Evolutionary conservation across 2,797 vertebrate genomes (phyloP), one percentile per base, ranked within the genome.

Genomic region (Fistularia commersonii): DNA sequence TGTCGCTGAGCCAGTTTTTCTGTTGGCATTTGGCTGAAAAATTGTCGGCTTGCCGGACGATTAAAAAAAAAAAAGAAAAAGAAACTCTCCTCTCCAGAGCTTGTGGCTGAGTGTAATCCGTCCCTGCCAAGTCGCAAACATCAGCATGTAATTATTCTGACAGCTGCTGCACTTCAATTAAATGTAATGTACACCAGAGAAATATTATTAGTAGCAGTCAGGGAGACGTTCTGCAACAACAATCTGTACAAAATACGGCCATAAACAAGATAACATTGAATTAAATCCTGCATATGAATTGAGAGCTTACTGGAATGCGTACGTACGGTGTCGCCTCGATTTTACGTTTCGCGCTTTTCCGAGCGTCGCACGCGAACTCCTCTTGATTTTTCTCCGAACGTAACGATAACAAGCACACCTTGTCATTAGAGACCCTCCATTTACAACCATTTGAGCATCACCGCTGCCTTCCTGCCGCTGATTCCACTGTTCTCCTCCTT

Each of bases 131-230:
- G 78, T 74, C 57, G 65, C 85, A 79, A 82, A 83, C 81, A 87
- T 85, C 72, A 82, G 83, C 83, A 74, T 88, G 83, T 87, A 88
- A 89, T 90, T 84, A 87, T 84, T 88, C 81, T 86, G 88, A 90
- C 88, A 89, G 86, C 77, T 84, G 84, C 84, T 83, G 82, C 73
- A 83, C 84, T 86, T 84, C 83, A 87, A 85, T 89, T 85, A 86
- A 81, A 67, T 76, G 79, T 85, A 87, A 89, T 85, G 82, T 70
- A 81, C 81, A 81, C 85, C 76, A 83, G 79, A 85, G 79, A 70
- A 87, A 86, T 70, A 82, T 84, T 82, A 86, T 83, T 77, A 80
- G 81, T 66, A 76, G 74, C 75, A 74, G 81, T 63, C 73, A 31
- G 72, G 54, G 57, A 69, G 59, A 55, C 35, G 8, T 49, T 57